A percentile compares a stretch with the other conserved stretches of the same genome.
Evolutionary conservation across 1,140 invertebrate genomes (phyloP).

Genomic region (Gyrodactylus bullatarudis): DNA sequence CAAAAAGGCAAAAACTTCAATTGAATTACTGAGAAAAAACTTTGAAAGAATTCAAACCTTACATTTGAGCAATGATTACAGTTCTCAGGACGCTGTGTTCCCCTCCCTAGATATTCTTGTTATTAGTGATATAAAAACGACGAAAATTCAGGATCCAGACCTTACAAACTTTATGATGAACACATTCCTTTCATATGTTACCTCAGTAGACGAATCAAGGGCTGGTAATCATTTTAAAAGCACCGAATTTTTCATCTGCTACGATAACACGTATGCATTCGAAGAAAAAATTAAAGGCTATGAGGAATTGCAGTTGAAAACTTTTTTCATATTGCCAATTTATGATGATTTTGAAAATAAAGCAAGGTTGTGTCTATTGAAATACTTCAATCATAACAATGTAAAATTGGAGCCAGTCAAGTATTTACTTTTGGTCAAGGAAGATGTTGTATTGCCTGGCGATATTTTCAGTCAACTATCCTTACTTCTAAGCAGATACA

Average conservation of each 20-base stretch:
- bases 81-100: too few species aligned
- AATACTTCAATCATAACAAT: neutral
- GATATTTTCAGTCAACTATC: neutral
- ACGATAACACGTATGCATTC: neutral
- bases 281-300: neutral
- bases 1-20: too few species aligned
- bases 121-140: neutral
- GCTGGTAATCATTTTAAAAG: neutral
- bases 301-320: neutral
- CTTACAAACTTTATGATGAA: neutral
- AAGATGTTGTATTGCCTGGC: neutral
- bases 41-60: too few species aligned
- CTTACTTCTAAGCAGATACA: neutral
- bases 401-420: neutral
- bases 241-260: neutral
- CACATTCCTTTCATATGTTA: neutral
- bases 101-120: neutral
- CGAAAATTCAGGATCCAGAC: neutral
- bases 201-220: neutral
- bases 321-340: neutral
- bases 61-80: too few species aligned
- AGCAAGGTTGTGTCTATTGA: neutral
- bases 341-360: neutral
- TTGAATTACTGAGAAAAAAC: too few species aligned
- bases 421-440: neutral